Percentiles rank a stretch among this genome's conserved stretches.
Conservation (phyloP, 2,888 invertebrate genomes). For the Dioctria rufipes region DNA sequence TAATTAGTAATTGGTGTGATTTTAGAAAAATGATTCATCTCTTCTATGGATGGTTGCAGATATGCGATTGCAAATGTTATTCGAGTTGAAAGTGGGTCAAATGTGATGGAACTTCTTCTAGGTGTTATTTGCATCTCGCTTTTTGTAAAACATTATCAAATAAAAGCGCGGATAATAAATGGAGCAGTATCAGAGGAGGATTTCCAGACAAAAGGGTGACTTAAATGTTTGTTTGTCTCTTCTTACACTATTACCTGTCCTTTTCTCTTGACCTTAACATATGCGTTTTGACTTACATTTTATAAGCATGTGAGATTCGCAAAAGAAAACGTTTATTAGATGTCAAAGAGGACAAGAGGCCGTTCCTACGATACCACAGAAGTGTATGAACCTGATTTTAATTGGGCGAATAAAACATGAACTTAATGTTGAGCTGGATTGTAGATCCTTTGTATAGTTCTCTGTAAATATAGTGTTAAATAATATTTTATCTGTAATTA, state of each 20-base stretch:
- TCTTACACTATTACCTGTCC: conserved; percentile 3
- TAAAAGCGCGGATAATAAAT: conserved; percentile 19
- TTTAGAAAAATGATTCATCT: conserved; percentile 32
- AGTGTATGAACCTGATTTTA: neutral
- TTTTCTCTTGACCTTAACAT: conserved; percentile 40
- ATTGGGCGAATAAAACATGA: conserved; percentile 12
- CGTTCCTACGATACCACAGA: neutral
- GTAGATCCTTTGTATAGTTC: too few relatives aligned
- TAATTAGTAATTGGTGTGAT: neutral
- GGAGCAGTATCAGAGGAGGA: conserved; percentile 40
- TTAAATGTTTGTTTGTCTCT: conserved; percentile 33
- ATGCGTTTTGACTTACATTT: neutral
- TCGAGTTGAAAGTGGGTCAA: conserved; percentile 47
- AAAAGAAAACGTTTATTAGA: neutral
- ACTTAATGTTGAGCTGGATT: neutral
- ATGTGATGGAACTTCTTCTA: conserved; percentile 46
- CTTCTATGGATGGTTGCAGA: conserved; percentile 1
- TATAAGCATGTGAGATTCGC: neutral
- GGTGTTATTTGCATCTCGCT: conserved; percentile 44
- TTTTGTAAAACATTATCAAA: conserved; percentile 25
- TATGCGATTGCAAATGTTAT: conserved; percentile 30
- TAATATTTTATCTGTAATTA: neutral
- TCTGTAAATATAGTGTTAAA: neutral
- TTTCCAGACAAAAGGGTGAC: conserved; percentile 43
- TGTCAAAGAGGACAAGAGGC: neutral